These are phyloP conservation scores for Idaea aversata DNA, from an alignment of 2,888 invertebrate genomes.

Conservation along the genomic window DNA sequence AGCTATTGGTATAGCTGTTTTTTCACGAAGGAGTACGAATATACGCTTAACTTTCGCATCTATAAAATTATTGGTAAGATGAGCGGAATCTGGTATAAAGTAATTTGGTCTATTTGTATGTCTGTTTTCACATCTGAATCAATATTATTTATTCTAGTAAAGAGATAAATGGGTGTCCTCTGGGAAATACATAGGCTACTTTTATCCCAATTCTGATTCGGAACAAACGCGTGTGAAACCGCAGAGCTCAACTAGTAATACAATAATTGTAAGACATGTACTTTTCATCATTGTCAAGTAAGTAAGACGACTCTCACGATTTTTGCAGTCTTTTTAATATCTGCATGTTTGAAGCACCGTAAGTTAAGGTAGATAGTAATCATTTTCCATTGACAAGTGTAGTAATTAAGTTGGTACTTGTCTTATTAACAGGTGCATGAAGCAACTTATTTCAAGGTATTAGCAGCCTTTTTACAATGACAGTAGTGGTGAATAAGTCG, in stretches of 20 bases:
- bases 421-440: not conserved
- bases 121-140: no score
- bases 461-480: conserved; percentile 18
- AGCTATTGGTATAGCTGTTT: no score
- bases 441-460: conserved; percentile 11
- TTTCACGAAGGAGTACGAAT: no score
- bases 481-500: conserved; percentile 16
- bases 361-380: conserved; percentile 15
- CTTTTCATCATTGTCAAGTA: conserved; percentile 50
- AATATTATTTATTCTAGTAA: no score
- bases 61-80: no score
- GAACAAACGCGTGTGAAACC: not conserved
- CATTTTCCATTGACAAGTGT: conserved; percentile 5
- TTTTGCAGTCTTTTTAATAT: conserved; percentile 11
- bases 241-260: no score
- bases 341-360: not conserved
- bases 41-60: no score
- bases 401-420: conserved; percentile 22
- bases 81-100: no score
- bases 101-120: no score
- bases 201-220: no score
- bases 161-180: no score
- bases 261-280: conserved; percentile 22
- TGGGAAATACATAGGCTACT: no score
- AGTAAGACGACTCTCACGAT: conserved; percentile 50